These are phyloP conservation scores for Campoplex capitator DNA, from an alignment of 2,888 invertebrate species.

Conservation along the genomic window DNA sequence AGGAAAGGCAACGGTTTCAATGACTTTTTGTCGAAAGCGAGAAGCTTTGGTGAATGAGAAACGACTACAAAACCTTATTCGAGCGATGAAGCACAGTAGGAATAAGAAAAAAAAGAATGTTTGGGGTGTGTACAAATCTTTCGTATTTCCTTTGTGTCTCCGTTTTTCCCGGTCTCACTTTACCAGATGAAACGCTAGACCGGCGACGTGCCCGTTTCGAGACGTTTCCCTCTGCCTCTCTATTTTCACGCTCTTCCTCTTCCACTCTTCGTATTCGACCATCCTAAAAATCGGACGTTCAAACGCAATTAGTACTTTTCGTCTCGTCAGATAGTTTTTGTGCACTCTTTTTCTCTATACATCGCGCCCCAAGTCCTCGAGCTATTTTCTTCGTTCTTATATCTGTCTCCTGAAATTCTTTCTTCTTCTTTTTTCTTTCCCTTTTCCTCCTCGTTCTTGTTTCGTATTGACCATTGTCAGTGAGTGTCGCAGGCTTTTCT, in stretches of 20 bases:
- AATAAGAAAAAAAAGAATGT: constrained; percentile 1
- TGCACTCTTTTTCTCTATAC: background rate
- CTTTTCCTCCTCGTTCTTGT: background rate
- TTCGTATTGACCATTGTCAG: constrained; percentile 39
- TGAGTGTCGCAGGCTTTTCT: constrained; percentile 14
- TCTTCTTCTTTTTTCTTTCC: constrained; percentile 11
- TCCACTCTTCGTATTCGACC: constrained; percentile 33
- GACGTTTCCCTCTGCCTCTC: constrained; percentile 14
- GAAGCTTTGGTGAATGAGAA: background rate
- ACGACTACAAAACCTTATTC: constrained; percentile 36
- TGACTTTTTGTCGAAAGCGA: constrained; percentile 39
- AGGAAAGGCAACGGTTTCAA: constrained; percentile 2
- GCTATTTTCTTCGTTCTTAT: constrained; percentile 49
- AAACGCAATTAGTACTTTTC: constrained; percentile 65
- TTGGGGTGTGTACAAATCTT: constrained; percentile 29
- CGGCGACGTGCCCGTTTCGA: constrained; percentile 53
- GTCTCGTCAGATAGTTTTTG: constrained; percentile 24
- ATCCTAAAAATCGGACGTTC: constrained; percentile 44
- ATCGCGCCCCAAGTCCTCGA: constrained; percentile 23
- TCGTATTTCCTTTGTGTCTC: constrained; percentile 65
- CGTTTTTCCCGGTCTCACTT: constrained; percentile 40
- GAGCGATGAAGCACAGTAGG: constrained; percentile 11
- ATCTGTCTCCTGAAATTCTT: constrained; percentile 9
- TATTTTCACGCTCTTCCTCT: constrained; percentile 6
- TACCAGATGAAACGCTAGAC: constrained; percentile 57